Evolutionary conservation across 2,113 vertebrate species (phyloP), one percentile per base, ranked within the genome.

Genomic region (Micromys minutus): DNA sequence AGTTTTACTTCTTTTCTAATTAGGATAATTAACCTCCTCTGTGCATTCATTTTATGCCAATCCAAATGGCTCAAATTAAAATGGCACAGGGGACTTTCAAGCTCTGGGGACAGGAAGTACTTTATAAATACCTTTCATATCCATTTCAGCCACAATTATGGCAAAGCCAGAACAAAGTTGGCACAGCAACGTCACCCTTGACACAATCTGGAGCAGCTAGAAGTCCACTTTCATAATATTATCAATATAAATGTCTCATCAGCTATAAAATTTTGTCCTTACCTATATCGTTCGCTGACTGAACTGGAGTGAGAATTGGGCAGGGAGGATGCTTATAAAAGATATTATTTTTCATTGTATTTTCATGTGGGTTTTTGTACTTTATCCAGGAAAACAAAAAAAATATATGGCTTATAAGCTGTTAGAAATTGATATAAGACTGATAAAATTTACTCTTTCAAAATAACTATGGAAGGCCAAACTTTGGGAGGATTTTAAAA

Each of bases 1-100:
- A 63, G 57, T 36, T 96, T 95, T 57, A 89, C 90, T 97, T 96
- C 90, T 96, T 97, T 97, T 97, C 92, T 98, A 97, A 98, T 98
- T 97, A 97, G 95, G 90, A 97, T 96, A 97, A 97, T 97, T 97
- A 98, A 97, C 94, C 88, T 97, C 63, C 90, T 65, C 61, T 96
- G 92, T 88, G 94, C n/a, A 3, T 88, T 97, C 90, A 96, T 96
- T 97, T 95, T 94, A 95, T 94, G 96, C 85, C 76, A 90, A 92
- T 95, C 90, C 85, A 96, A 86, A 97, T 90, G 90, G 72, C 75
- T 96, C 92, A 97, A 97, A 97, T 97, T 98, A 97, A 97, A 95
- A 94, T 87, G 90, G 76, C 90, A 96, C 95, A 86, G 57, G 96
- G 90, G 88, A 97, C 91, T 92, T 50, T 84, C 74, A 90, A 90